Base-by-base conservation (phyloP, 2,797 vertebrate species). In the Enteromius unitaeniatus region DNA sequence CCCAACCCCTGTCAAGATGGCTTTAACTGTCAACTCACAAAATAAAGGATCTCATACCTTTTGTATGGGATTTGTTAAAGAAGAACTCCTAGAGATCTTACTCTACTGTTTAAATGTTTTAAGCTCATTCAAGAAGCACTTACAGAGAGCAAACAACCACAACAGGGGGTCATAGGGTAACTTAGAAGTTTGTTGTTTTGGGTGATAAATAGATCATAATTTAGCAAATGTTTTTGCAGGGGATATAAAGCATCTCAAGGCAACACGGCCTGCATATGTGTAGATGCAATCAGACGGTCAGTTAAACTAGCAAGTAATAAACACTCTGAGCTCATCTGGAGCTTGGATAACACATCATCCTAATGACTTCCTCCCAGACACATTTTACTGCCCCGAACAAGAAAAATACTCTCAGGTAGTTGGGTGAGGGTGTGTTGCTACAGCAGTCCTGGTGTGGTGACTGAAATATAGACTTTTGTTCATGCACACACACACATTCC, bases 351-450 rank as follows among this genome's bases (percentile, higher is more conserved):
- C 85, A 74, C 69, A 60, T 78, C 60, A 78, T 83, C 58, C 74
- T 82, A 67, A 79, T 82, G 75, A 79, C 80, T 86, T 83, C 76
- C 60, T 62, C 74, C 70, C 65, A 78, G 67, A 86, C 78, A 81
- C 78, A 77, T 77, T 80, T 83, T 74, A 81, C 87, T 82, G 68
- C 65, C 67, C 78, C 5, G 58, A 73, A 85, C 75, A 82, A 77
- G 64, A 84, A 75, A 84, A 84, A 81, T 85, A 85, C 58, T 78
- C 69, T 86, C 84, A 81, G 85, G 85, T 86, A 86, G 69, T 83
- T 69, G 76, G 60, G 26, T 58, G 77, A 75, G 13, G 31, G 72
- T 55, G 42, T 80, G 77, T 78, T 87, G 74, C 23, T 69, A 62
- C 83, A 72, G 73, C 84, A 80, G 79, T 67, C 65, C 40, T 80